phyloP scores from a whole-genome alignment of 1,140 invertebrate genomes.

The Drosophila ironensis region DNA sequence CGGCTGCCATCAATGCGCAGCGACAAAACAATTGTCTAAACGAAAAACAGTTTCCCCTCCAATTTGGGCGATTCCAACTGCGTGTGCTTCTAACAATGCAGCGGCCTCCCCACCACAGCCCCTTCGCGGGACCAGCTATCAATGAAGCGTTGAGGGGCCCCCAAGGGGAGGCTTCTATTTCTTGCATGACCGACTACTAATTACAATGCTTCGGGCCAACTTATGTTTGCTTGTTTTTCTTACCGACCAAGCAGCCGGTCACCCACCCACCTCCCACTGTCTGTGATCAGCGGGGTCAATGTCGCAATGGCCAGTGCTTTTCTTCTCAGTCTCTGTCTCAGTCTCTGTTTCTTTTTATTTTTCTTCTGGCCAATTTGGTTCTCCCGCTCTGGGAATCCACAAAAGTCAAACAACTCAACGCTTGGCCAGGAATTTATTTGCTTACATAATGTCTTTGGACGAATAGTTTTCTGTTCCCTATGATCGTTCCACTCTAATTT shows the following conservation, averaged over 20 bases:
- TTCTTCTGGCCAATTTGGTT: not conserved
- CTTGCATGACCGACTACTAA: conserved; percentile 79
- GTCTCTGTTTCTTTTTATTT: conserved; percentile 1
- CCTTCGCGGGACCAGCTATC: conserved; percentile 28
- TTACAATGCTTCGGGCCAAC: conserved; percentile 67
- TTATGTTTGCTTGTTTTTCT: conserved; percentile 37
- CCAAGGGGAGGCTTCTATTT: conserved; percentile 65
- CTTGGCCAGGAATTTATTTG: conserved; percentile 8
- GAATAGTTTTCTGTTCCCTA: conserved; percentile 6
- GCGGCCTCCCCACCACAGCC: conserved; percentile 14
- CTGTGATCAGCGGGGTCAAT: conserved; percentile 68
- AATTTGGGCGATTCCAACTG: conserved; percentile 63
- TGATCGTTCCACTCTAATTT: conserved; percentile 46
- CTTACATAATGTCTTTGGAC: conserved; percentile 48
- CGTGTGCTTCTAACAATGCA: conserved; percentile 62
- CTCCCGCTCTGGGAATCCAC: not conserved
- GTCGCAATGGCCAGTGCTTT: conserved; percentile 61
- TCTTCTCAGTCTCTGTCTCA: no score
- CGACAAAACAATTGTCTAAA: conserved; percentile 78
- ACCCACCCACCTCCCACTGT: conserved; percentile 6
- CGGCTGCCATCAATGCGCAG: conserved; percentile 68
- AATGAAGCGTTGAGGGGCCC: conserved; percentile 63
- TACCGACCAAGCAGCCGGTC: not conserved
- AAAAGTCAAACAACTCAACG: conserved; percentile 8
- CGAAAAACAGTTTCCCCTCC: conserved; percentile 42